Evolutionary conservation across 53 echinoderm and acorn worm species (phyloP).

Genomic region (Zoroaster sp.): DNA sequence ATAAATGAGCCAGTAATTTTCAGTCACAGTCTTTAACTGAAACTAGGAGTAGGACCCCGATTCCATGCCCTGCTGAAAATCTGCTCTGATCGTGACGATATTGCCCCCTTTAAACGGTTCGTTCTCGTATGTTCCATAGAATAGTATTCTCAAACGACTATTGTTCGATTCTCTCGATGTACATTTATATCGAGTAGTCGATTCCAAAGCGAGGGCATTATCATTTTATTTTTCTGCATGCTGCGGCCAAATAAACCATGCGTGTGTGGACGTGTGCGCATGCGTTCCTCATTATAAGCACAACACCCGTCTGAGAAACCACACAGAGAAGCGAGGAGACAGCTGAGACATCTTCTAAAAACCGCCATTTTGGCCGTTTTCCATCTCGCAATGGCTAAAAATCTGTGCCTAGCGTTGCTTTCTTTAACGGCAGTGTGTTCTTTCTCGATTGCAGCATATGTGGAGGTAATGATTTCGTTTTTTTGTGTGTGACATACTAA

Average conservation of each 20-base stretch:
- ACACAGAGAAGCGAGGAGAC: not conserved
- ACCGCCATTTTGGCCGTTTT: conserved; percentile 17
- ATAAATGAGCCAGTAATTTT: no score
- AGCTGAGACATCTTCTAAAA: not conserved
- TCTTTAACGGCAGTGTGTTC: conserved; percentile 22
- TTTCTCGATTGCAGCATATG: conserved; percentile 47
- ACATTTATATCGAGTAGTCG: not conserved
- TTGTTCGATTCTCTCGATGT: no score
- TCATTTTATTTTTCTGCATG: not conserved
- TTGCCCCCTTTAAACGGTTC: no score
- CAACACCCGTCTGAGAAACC: not conserved
- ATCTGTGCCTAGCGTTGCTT: conserved; percentile 30
- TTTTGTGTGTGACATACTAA: not conserved
- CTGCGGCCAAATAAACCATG: not conserved
- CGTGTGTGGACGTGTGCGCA: not conserved
- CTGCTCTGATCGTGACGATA: no score
- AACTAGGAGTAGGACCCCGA: no score
- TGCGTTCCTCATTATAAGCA: not conserved
- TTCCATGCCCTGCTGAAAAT: no score
- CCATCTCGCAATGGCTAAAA: conserved; percentile 16
- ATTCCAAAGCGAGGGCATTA: not conserved
- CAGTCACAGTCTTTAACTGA: no score
- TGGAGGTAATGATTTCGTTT: conserved; percentile 42
- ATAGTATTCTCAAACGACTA: no score
- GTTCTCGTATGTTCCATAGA: no score